Conservation (phyloP, 2,888 invertebrate genomes). For the Mellilla xanthometata region DNA sequence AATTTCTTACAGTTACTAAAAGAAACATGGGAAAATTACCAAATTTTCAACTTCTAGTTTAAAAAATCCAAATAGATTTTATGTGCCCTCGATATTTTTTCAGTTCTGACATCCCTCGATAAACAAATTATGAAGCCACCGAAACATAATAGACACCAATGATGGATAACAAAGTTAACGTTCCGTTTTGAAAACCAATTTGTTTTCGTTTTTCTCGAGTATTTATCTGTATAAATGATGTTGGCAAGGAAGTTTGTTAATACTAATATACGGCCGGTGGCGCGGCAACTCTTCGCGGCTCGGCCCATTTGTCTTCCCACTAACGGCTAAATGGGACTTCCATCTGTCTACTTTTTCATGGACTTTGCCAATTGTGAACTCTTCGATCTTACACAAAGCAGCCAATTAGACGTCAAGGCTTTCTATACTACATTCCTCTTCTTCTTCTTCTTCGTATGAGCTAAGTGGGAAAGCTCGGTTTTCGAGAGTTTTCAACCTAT, state of each 20-base stretch:
- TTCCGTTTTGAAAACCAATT: constrained; percentile 34
- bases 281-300: constrained; percentile 51
- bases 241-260: constrained; percentile 57
- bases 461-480: no score
- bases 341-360: background rate
- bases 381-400: no score
- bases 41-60: no score
- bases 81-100: background rate
- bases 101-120: background rate
- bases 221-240: constrained; percentile 64
- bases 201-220: constrained; percentile 28
- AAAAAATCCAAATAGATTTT: background rate
- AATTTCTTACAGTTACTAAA: no score
- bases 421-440: no score
- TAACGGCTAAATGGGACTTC: constrained; percentile 44
- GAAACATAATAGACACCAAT: constrained; percentile 33
- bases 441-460: no score
- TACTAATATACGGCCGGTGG: constrained; percentile 59
- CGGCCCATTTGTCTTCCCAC: constrained; percentile 59
- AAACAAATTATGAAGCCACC: constrained; percentile 3
- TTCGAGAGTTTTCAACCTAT: no score
- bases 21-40: no score
- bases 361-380: no score
- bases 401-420: no score
- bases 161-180: constrained; percentile 29